Conservation (phyloP, 2,113 vertebrate species). For the Pelobates fuscus region DNA sequence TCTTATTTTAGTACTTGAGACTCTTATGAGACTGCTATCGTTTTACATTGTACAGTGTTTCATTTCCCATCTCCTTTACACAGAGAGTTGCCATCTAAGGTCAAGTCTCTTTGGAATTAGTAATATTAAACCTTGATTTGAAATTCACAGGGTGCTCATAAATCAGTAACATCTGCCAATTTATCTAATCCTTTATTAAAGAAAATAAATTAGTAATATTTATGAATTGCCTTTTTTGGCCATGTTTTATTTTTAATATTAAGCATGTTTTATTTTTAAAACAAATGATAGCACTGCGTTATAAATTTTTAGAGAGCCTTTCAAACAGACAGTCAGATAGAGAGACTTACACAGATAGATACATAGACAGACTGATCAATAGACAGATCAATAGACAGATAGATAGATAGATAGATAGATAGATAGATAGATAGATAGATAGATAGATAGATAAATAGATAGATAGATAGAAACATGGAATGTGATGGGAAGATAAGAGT, state of each 20-base stretch:
- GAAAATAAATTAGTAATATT: neutral
- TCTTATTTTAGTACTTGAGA: constrained; percentile 19
- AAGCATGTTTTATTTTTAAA: no score
- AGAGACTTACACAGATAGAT: neutral
- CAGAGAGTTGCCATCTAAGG: constrained; percentile 17
- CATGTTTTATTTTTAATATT: no score
- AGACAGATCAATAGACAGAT: no score
- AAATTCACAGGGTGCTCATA: constrained; percentile 29
- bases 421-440: no score
- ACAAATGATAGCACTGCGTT: no score
- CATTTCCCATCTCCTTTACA: constrained; percentile 30
- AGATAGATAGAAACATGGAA: no score
- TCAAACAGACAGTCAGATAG: no score
- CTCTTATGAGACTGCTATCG: constrained; percentile 13
- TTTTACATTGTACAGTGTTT: constrained; percentile 22
- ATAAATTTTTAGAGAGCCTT: no score
- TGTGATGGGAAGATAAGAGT: no score
- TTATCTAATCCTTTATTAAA: constrained; percentile 8
- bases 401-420: no score
- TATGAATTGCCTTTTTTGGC: no score
- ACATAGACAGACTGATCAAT: neutral
- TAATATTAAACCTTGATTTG: constrained; percentile 23
- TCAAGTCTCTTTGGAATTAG: constrained; percentile 36
- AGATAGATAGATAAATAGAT: no score
- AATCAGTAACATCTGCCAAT: constrained; percentile 21